These are phyloP conservation scores for Pocota personata DNA, from an alignment of 2,888 invertebrate genomes.

Conservation along the genomic window DNA sequence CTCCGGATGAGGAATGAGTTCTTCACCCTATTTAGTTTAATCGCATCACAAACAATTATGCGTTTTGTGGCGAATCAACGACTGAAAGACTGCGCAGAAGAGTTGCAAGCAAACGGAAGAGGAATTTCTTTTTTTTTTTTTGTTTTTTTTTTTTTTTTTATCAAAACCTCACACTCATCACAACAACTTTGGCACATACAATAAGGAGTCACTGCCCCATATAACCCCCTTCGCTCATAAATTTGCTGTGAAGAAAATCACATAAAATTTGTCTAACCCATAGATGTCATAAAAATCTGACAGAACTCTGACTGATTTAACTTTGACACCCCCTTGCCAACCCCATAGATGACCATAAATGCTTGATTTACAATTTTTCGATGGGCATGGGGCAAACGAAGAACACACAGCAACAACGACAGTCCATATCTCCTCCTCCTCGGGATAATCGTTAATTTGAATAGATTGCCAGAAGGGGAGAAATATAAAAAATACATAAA, in stretches of 20 bases:
- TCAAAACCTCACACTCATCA: conserved; percentile 25
- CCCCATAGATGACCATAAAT: conserved; percentile 61
- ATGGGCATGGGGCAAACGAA: conserved; percentile 26
- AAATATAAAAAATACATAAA: conserved; percentile 47
- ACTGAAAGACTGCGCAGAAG: conserved; percentile 12
- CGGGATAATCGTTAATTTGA: conserved; percentile 69
- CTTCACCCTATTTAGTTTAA: conserved; percentile 61
- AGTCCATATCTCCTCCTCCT: conserved; percentile 22
- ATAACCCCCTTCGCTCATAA: conserved; percentile 5
- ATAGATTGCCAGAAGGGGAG: conserved; percentile 70
- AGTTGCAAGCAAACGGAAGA: conserved; percentile 42
- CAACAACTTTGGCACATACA: background rate
- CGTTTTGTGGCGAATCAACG: conserved; percentile 46
- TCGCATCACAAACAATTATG: conserved; percentile 55
- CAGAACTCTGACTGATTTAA: conserved; percentile 62
- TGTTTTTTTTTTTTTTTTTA: conserved; percentile 2
- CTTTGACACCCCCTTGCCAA: background rate
- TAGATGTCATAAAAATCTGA: conserved; percentile 57
- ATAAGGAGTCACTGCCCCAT: background rate
- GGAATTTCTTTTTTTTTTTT: background rate
- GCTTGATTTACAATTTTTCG: conserved; percentile 51
- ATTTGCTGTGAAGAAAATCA: background rate
- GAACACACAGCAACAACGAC: background rate
- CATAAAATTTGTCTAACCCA: conserved; percentile 49
- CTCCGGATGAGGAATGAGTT: conserved; percentile 67